These are phyloP conservation scores for Furcula furcula DNA, from an alignment of 2,888 invertebrate species.

Conservation along the genomic window DNA sequence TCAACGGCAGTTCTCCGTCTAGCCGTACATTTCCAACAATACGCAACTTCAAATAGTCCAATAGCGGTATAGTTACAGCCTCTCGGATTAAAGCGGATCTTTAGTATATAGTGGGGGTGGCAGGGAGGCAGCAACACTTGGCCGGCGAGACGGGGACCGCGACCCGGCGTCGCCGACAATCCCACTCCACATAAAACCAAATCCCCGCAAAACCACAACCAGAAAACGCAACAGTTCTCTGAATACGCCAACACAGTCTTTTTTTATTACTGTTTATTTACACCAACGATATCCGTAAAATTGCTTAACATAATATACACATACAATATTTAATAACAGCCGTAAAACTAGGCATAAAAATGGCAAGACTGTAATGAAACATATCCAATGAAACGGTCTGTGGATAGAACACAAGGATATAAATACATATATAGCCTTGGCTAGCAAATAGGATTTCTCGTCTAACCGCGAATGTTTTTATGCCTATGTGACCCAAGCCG, in stretches of 20 bases:
- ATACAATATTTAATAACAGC: no score
- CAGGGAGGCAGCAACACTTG: conserved; percentile 50
- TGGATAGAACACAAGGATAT: no score
- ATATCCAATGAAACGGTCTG: no score
- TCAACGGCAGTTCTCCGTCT: not conserved
- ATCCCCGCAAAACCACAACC: conserved; percentile 49
- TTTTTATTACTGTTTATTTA: no score
- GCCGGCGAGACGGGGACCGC: conserved; percentile 55
- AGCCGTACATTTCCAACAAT: conserved; percentile 1
- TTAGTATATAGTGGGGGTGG: conserved; percentile 27
- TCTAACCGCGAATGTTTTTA: no score
- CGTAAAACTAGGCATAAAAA: no score
- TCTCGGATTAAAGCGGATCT: conserved; percentile 37
- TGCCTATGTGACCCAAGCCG: no score
- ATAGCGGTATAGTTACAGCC: conserved; percentile 19
- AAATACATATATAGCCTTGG: no score
- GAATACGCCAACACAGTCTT: conserved; percentile 44
- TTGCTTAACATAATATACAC: no score
- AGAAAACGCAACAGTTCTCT: conserved; percentile 56
- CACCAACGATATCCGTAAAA: no score
- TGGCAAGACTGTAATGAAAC: no score
- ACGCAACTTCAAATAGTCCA: conserved; percentile 10
- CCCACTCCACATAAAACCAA: conserved; percentile 71
- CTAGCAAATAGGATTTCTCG: no score
- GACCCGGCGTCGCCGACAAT: conserved; percentile 50